These are phyloP conservation scores for Cephalotes varians DNA, from an alignment of 2,888 invertebrate genomes.

Conservation along the genomic window DNA sequence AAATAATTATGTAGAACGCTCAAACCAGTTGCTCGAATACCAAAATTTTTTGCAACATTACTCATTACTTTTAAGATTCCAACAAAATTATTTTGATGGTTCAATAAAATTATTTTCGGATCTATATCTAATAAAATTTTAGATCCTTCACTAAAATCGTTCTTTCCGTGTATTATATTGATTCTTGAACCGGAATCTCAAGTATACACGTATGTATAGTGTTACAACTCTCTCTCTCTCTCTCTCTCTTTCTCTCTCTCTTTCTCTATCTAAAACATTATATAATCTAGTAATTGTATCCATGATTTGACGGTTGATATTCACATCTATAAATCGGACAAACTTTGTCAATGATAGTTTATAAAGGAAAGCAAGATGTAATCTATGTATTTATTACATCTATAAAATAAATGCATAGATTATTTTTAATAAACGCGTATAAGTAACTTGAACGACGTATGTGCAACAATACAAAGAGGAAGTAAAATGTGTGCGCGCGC, in stretches of 20 bases:
- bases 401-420: too few relatives aligned
- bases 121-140: too few relatives aligned
- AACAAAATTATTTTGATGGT: too few relatives aligned
- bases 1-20: too few relatives aligned
- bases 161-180: too few relatives aligned
- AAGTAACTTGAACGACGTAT: not conserved
- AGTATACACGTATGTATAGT: slow-evolving; percentile 62
- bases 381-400: not conserved
- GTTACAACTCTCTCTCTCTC: slow-evolving; percentile 55
- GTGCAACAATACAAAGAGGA: not conserved
- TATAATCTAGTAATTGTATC: slow-evolving; percentile 54
- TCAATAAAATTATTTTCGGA: too few relatives aligned
- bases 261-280: too few relatives aligned
- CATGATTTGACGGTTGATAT: slow-evolving; percentile 48
- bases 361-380: not conserved
- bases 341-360: not conserved
- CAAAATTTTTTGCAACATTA: too few relatives aligned
- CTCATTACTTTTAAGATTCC: too few relatives aligned
- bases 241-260: not conserved
- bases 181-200: slow-evolving; percentile 52
- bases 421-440: not conserved
- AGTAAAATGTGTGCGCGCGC: too few relatives aligned
- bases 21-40: too few relatives aligned
- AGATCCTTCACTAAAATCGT: too few relatives aligned
- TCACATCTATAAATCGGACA: not conserved